Percentiles rank a stretch among this genome's conserved stretches.
Evolutionary conservation across 2,888 invertebrate species (phyloP).

Genomic region (Amphimallon solstitiale): DNA sequence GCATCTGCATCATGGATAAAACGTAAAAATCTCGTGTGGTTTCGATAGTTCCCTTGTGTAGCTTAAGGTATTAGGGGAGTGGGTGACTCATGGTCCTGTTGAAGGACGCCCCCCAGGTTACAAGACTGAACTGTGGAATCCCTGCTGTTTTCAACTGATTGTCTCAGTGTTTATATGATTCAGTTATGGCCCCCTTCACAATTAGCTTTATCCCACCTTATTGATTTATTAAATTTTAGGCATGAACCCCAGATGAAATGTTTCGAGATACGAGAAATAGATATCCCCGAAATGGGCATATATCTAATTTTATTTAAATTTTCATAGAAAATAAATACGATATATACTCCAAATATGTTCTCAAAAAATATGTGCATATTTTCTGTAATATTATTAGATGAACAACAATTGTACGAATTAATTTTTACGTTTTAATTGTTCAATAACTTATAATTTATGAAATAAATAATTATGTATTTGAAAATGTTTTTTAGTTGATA

Average conservation of each 20-base stretch:
- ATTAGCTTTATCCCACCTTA: conserved; percentile 48
- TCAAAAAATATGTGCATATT: too few species aligned
- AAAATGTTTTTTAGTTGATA: too few species aligned
- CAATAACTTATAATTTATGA: too few species aligned
- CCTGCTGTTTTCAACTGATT: conserved; percentile 54
- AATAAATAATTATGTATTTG: too few species aligned
- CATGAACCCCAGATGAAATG: conserved; percentile 18
- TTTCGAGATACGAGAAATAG: conserved; percentile 3
- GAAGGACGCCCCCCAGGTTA: conserved; percentile 45
- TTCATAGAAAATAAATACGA: too few species aligned
- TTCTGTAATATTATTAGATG: too few species aligned
- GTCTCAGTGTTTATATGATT: conserved; percentile 53
- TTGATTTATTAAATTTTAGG: conserved; percentile 46
- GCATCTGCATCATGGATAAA: conserved; percentile 44
- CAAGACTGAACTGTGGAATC: conserved; percentile 40
- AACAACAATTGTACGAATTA: too few species aligned
- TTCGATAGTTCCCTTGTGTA: conserved; percentile 51
- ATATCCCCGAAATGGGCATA: background rate
- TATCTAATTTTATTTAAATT: too few species aligned
- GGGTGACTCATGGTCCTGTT: conserved; percentile 47
- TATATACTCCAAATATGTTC: too few species aligned
- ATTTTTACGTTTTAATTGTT: too few species aligned
- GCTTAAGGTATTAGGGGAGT: conserved; percentile 53
- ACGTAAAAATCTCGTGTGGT: conserved; percentile 46
- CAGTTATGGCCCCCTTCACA: conserved; percentile 47